Conservation (phyloP, 2,113 vertebrate species). For the Pheucticus melanocephalus region DNA sequence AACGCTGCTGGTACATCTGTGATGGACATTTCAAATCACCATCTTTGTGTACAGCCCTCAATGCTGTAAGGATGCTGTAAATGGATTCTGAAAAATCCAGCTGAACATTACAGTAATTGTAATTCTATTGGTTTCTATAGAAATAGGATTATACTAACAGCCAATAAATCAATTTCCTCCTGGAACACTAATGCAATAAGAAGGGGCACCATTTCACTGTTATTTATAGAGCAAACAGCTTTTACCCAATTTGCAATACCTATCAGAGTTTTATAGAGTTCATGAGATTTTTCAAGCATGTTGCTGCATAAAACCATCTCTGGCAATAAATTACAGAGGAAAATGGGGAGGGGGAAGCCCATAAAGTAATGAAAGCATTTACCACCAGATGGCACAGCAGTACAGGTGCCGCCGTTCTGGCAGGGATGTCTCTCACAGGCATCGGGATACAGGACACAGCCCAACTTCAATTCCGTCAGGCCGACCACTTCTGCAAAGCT, state of each 20-base stretch:
- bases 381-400: slow-evolving; percentile 88
- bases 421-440: slow-evolving; percentile 87
- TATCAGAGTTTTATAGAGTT: slow-evolving; percentile 56
- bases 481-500: slow-evolving; percentile 92
- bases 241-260: slow-evolving; percentile 54
- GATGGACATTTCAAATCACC: slow-evolving; percentile 1
- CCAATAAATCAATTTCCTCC: slow-evolving; percentile 42
- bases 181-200: not conserved
- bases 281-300: slow-evolving; percentile 15
- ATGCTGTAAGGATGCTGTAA: slow-evolving; percentile 17
- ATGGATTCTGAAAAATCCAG: not conserved
- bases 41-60: not conserved
- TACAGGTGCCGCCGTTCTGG: slow-evolving; percentile 88
- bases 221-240: slow-evolving; percentile 56
- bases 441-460: slow-evolving; percentile 91
- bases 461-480: slow-evolving; percentile 90
- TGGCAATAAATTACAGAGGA: not conserved
- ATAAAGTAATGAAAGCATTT: slow-evolving; percentile 39
- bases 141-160: slow-evolving; percentile 36
- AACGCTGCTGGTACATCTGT: not conserved
- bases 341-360: not conserved
- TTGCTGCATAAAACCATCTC: slow-evolving; percentile 21
- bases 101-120: not conserved
- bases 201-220: not conserved
- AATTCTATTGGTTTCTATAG: slow-evolving; percentile 13